phyloP scores from a whole-genome alignment of 2,797 vertebrate species.

The Bryconaethiops microstoma region DNA sequence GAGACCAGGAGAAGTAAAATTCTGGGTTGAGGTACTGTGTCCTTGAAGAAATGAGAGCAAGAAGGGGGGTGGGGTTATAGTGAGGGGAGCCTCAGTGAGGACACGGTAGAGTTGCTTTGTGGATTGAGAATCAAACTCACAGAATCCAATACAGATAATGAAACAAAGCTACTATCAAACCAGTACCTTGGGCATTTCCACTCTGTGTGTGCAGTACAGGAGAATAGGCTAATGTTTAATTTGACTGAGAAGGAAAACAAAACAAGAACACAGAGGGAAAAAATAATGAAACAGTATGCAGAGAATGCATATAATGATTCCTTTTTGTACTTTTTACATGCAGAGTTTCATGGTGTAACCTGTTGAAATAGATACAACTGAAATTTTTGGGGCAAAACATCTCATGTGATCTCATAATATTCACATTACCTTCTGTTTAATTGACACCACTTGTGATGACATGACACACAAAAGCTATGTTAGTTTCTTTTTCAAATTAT shows the following conservation, averaged over 20 bases:
- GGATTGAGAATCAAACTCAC: slow-evolving; percentile 34
- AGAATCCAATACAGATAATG: slow-evolving; percentile 31
- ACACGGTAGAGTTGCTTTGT: slow-evolving; percentile 35
- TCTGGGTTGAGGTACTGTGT: slow-evolving; percentile 30
- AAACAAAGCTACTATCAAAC: slow-evolving; percentile 19
- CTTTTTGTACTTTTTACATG: too few species aligned
- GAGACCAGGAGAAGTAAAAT: slow-evolving; percentile 21
- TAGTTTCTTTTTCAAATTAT: too few species aligned
- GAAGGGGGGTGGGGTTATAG: slow-evolving; percentile 5
- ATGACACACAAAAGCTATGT: too few species aligned
- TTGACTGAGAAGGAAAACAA: neutral
- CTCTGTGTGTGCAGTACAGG: neutral
- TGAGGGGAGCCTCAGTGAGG: slow-evolving; percentile 15
- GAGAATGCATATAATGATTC: too few species aligned
- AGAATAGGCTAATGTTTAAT: neutral
- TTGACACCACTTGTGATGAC: too few species aligned
- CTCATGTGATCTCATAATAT: too few species aligned
- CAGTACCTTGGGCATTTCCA: slow-evolving; percentile 1
- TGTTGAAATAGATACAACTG: too few species aligned
- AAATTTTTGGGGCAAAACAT: too few species aligned
- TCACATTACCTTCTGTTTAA: too few species aligned
- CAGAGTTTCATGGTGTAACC: too few species aligned
- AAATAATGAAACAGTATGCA: too few species aligned
- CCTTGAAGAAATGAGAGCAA: slow-evolving; percentile 41
- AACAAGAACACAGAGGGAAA: neutral